phyloP scores from a whole-genome alignment of 2,888 invertebrate species.

The Nebria salina region DNA sequence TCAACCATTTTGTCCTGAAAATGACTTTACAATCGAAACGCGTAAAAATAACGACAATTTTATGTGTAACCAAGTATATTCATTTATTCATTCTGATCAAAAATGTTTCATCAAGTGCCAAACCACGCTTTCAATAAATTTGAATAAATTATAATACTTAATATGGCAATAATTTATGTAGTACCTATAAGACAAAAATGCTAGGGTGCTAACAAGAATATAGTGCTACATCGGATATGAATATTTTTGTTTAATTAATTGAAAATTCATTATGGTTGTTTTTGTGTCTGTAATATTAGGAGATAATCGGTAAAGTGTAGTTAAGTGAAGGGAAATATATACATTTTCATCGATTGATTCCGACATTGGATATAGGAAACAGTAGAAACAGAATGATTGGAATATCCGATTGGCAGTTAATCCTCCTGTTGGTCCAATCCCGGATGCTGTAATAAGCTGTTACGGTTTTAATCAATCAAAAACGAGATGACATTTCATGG shows the following conservation, averaged over 20 bases:
- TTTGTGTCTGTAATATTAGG: background rate
- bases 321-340: constrained; percentile 1
- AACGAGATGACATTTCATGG: background rate
- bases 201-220: too few relatives aligned
- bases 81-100: too few relatives aligned
- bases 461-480: constrained; percentile 49
- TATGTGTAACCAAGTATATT: too few relatives aligned
- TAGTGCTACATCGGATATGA: too few relatives aligned
- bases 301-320: background rate
- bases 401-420: constrained; percentile 47
- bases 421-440: constrained; percentile 42
- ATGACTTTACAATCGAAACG: too few relatives aligned
- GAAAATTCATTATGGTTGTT: background rate
- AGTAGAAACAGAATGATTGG: constrained; percentile 43
- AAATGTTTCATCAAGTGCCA: too few relatives aligned
- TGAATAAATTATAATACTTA: too few relatives aligned
- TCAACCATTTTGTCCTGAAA: too few relatives aligned
- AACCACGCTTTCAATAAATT: too few relatives aligned
- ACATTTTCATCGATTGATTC: background rate
- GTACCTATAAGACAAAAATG: too few relatives aligned
- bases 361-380: constrained; percentile 10
- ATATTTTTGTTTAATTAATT: background rate
- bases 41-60: too few relatives aligned
- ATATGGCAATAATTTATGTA: too few relatives aligned
- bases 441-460: constrained; percentile 50